Percentiles rank a stretch among this genome's conserved stretches.
Evolutionary conservation across 2,888 invertebrate species (phyloP).

Genomic region (Lordiphosa andalusiaca): DNA sequence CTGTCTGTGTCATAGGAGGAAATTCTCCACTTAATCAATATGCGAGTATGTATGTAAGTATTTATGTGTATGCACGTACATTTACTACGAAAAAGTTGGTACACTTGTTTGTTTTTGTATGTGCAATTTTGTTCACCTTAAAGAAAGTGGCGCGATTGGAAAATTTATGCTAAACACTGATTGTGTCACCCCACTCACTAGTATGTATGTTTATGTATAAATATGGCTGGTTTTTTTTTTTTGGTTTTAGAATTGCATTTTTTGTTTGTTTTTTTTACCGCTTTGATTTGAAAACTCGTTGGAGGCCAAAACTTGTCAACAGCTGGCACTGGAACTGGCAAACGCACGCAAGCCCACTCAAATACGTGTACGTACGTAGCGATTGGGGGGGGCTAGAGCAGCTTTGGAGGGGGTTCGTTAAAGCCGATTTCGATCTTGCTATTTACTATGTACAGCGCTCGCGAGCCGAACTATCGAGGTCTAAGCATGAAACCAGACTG

Average conservation of each 20-base stretch:
- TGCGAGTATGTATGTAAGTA: constrained; percentile 2
- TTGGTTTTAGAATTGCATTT: constrained; percentile 26
- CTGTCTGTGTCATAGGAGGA: not conserved
- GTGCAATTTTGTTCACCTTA: constrained; percentile 17
- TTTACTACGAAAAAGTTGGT: not conserved
- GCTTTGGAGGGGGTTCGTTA: constrained; percentile 10
- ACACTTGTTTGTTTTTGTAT: not conserved
- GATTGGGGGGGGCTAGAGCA: constrained; percentile 10
- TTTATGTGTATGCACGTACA: not conserved
- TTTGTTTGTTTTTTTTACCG: constrained; percentile 41
- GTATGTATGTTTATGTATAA: constrained; percentile 5
- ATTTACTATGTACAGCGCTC: constrained; percentile 28
- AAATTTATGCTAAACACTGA: constrained; percentile 8
- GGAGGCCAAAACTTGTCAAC: constrained; percentile 26
- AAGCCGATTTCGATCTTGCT: constrained; percentile 28
- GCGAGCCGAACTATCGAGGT: constrained; percentile 68
- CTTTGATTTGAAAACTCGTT: constrained; percentile 26
- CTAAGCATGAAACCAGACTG: constrained; percentile 42
- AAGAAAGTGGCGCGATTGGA: constrained; percentile 10
- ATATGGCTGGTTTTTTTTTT: constrained; percentile 18
- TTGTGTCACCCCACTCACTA: constrained; percentile 5
- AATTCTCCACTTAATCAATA: constrained; percentile 25
- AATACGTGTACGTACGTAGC: constrained; percentile 16
- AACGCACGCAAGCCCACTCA: constrained; percentile 21
- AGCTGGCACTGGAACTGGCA: constrained; percentile 21